These are phyloP conservation scores for Pseudochirops corinnae DNA, from an alignment of 2,797 vertebrate genomes.

Conservation along the genomic window DNA sequence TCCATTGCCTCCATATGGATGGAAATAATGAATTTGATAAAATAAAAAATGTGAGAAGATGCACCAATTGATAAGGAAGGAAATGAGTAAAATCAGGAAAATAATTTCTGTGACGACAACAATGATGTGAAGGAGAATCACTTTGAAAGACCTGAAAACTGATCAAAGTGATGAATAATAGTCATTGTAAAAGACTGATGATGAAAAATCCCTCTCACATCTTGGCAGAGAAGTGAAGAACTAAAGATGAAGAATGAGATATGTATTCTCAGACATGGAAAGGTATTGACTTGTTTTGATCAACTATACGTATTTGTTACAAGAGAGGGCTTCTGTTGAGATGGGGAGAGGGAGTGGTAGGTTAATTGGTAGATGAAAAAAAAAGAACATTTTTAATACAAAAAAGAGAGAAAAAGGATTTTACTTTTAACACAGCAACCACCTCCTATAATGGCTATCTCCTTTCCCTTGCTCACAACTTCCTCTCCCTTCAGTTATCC, in stretches of 20 bases:
- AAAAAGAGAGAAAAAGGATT: not conserved
- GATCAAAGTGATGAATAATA: not conserved
- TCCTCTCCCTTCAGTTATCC: not conserved
- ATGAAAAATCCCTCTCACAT: not conserved
- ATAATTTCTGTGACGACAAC: not conserved
- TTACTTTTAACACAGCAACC: not conserved
- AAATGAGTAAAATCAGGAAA: not conserved
- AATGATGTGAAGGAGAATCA: not conserved
- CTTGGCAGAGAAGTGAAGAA: not conserved
- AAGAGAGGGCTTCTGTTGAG: not conserved
- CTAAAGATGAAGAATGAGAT: not conserved
- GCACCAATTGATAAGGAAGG: not conserved
- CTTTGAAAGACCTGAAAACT: not conserved
- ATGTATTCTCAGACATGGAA: not conserved
- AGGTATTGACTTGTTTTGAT: not conserved
- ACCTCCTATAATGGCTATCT: not conserved
- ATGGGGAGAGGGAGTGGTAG: not conserved
- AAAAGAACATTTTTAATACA: not conserved
- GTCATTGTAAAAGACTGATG: not conserved
- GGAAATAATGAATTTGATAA: not conserved
- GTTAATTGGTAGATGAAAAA: not conserved
- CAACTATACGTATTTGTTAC: not conserved
- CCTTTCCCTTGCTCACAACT: not conserved
- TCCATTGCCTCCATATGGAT: fast-evolving
- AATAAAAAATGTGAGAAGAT: not conserved